Base-by-base conservation (phyloP, 2,113 vertebrate genomes). In the Marcusenius ussheri region DNA sequence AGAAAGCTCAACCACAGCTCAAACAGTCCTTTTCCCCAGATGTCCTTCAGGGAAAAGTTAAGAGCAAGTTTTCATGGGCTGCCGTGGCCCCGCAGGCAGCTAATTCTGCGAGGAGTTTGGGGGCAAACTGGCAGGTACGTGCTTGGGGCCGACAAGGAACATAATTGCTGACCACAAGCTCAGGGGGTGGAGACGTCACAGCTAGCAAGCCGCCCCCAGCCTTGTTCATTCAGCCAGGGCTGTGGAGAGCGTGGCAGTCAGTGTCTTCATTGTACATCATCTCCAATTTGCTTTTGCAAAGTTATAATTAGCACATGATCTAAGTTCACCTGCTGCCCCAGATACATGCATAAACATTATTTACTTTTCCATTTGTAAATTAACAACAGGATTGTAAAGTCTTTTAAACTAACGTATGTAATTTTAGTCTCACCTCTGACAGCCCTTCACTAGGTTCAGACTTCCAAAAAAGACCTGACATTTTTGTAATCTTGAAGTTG, bases 341-440 rank as follows among this genome's bases (percentile, higher is more conserved):
- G 27, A 39, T 31, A 39, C 27, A 77, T 39, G 31, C 31, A 77
- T 77, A 77, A 77, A 31, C n/a, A 15, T 39, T 17, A 13, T 39
- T 77, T 17, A 77, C 70, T 77, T 66, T 66, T 66, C n/a, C 24
- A 66, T 66, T 27, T 66, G 58, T 27, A 66, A n/a, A 66, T 66
- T 10, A 70, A 70, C 62, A 27, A 31, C 10, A 10, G 62, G 9
- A 11, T 31, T 70, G n/a, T 70, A 47, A 10, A 47, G 45, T 7
- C 83, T 84, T n/a, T 84, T 46, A n/a, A 84, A n/a, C 83, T 47
- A 84, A 46, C 45, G n/a, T 10, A n/a, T 84, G 83, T 84, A 47
- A 84, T 24, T 46, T 47, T 45, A 47, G 42, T 46, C 17, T 84
- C 24, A 45, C 39, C 3, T 47, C 42, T 84, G 45, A 84, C 17